These are phyloP conservation scores for Myotis myotis DNA, from an alignment of 2,797 vertebrate species.

Conservation along the genomic window DNA sequence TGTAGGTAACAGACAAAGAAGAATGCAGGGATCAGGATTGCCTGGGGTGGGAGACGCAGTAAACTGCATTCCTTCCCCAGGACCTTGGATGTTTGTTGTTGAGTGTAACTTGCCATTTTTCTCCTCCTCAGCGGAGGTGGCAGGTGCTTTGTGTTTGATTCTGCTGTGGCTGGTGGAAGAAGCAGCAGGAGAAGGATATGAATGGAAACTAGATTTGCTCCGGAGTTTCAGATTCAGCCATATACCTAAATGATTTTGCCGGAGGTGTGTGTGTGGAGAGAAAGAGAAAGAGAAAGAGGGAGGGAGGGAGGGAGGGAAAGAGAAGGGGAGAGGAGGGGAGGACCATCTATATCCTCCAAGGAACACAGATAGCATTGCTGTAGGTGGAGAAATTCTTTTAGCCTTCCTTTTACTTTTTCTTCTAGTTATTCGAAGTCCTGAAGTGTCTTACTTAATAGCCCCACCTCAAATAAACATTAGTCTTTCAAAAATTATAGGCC, in stretches of 20 bases:
- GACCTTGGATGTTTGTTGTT: background rate
- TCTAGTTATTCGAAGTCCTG: background rate
- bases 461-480: background rate
- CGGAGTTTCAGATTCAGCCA: background rate
- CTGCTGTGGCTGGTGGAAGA: background rate
- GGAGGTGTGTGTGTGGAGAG: background rate
- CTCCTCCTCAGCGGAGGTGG: background rate
- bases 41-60: background rate
- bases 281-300: too few species aligned
- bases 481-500: constrained; percentile 13
- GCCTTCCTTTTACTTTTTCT: background rate
- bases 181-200: background rate
- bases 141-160: constrained; percentile 34
- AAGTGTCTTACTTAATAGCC: background rate
- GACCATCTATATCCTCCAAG: background rate
- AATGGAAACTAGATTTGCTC: constrained; percentile 29
- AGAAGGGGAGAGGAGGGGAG: background rate
- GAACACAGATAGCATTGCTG: background rate
- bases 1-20: constrained; percentile 39
- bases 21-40: constrained; percentile 42
- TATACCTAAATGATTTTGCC: background rate
- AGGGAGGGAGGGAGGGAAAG: background rate
- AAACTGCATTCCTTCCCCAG: constrained; percentile 45
- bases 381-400: background rate
- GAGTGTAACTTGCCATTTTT: background rate